Base-by-base conservation (phyloP, 35 echinoderm and acorn worm species). In the Heliocidaris tuberculata region DNA sequence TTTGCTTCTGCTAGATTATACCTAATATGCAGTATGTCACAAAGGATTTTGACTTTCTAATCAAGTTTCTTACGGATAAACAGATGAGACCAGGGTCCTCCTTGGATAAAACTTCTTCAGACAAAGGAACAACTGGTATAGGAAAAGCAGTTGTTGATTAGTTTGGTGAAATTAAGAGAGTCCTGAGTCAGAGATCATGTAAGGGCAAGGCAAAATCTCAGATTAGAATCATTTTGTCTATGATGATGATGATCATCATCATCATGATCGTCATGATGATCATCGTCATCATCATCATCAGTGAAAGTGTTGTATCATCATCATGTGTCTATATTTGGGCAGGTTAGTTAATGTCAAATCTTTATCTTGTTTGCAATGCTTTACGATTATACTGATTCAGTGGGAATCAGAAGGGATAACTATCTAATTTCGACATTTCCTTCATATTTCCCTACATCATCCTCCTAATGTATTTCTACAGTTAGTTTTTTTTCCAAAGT, bases 41-140 rank as follows among this genome's bases (percentile, higher is more conserved):
- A 24, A 78, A 27, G 65, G 52, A 15, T 12, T 56, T 56, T 56
- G 15, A 56, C 52, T 56, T 12, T 11, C 52, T 78, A 78, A 78
- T 78, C 27, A 7, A 78, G 27, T 27, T 78, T 78, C 21, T 78
- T 21, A n/a, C 27, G 21, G 65, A 78, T 78, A 78, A 78, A 78
- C 21, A 4, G 65, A 78, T 78, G 65, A 78, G 35, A 78, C 0
- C 52, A 78, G 19, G 19, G 65, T 78, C 65, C 2, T 78, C 65
- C 27, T 78, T 27, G 65, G 65, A 78, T 78, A 5, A n/a, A 78
- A 27, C 7, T 19, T 78, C 11, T 78, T n/a, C 65, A 5, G 65
- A 78, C 65, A 78, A 78, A 78, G 65, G 65, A 78, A 78, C 65
- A 78, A 78, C 65, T 78, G 65, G 65, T 78, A 78, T 5, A 78